Percentiles rank a stretch among this genome's conserved stretches.
These are phyloP conservation scores for Drosophila borealis DNA, from an alignment of 2,888 invertebrate species.

Conservation along the genomic window DNA sequence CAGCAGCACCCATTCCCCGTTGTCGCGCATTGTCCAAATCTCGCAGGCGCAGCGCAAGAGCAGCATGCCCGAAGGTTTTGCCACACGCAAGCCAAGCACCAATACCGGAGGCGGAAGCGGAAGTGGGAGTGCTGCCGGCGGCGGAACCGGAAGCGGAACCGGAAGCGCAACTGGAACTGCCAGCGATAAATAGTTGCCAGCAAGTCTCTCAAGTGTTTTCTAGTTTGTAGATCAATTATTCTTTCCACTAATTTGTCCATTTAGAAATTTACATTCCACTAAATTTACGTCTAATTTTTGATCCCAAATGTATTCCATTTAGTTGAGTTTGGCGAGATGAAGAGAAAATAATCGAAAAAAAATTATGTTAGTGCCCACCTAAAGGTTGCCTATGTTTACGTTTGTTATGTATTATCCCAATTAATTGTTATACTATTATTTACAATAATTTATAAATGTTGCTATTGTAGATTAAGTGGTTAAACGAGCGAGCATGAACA, in stretches of 20 bases:
- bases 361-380: neutral
- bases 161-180: conserved; percentile 5
- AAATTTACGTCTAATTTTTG: neutral
- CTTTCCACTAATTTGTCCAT: conserved; percentile 37
- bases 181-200: conserved; percentile 31
- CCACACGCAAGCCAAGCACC: conserved; percentile 34
- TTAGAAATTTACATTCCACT: conserved; percentile 12
- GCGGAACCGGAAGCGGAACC: conserved; percentile 2
- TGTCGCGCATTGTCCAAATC: conserved; percentile 84
- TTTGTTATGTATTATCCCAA: conserved; percentile 12
- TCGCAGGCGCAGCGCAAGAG: conserved; percentile 84
- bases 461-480: neutral
- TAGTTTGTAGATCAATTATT: conserved; percentile 45
- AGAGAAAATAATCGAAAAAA: neutral
- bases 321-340: neutral
- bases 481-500: conserved; percentile 51
- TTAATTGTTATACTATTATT: neutral
- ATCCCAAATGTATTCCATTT: neutral
- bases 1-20: conserved; percentile 84
- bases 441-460: conserved; percentile 25
- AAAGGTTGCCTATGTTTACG: conserved; percentile 2
- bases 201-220: conserved; percentile 47
- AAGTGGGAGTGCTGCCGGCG: conserved; percentile 1
- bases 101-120: neutral
- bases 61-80: conserved; percentile 77